Percentiles rank a stretch among this genome's conserved stretches.
phyloP scores from a whole-genome alignment of 2,113 vertebrate species.

The Mastomys coucha region DNA sequence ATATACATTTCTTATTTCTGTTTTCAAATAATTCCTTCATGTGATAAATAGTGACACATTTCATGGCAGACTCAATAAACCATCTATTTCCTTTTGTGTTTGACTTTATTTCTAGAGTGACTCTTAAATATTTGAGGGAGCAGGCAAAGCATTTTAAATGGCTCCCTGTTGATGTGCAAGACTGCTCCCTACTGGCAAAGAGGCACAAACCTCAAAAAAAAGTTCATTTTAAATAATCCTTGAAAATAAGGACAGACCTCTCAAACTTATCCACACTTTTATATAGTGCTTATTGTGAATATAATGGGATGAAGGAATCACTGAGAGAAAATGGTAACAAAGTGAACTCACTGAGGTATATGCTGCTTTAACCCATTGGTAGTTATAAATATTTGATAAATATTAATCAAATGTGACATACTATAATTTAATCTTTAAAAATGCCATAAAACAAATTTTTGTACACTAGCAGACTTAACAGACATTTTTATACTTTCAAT shows the following conservation, averaged over 20 bases:
- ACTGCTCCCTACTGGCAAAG: constrained; percentile 89
- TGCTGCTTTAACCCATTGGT: not conserved
- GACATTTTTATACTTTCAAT: constrained; percentile 20
- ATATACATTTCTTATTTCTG: not conserved
- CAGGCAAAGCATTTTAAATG: constrained; percentile 35
- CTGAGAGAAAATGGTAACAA: not conserved
- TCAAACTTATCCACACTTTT: not conserved
- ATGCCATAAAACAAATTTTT: not conserved
- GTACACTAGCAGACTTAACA: not conserved
- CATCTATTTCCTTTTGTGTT: not conserved
- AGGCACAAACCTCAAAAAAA: not conserved
- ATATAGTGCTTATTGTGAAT: not conserved
- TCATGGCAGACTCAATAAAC: not conserved
- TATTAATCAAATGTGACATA: not conserved
- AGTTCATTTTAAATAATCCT: not conserved
- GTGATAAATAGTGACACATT: not conserved
- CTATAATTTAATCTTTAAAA: not conserved
- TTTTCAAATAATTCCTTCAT: not conserved
- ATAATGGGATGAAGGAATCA: not conserved
- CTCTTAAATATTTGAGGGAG: constrained; percentile 5
- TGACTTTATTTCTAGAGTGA: not conserved
- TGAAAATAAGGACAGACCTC: not conserved
- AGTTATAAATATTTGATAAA: constrained; percentile 16
- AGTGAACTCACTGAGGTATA: not conserved
- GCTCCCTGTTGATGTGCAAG: constrained; percentile 74